Conservation (phyloP, 2,113 vertebrate genomes). For the Chelonoidis abingdonii region DNA sequence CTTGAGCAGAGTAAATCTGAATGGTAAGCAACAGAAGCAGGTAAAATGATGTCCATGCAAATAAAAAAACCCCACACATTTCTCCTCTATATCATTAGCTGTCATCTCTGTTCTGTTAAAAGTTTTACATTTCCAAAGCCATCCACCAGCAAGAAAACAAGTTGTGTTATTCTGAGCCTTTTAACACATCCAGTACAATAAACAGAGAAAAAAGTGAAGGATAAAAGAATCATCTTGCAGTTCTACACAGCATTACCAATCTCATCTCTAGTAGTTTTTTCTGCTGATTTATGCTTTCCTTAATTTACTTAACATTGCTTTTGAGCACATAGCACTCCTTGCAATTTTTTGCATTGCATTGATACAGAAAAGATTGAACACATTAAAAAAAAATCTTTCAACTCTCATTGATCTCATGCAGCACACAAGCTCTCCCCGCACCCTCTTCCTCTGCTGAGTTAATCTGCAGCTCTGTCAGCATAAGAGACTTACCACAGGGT, state of each 20-base stretch:
- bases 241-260: not conserved
- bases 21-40: not conserved
- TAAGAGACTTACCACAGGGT: constrained; percentile 43
- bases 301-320: constrained; percentile 2
- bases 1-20: not conserved
- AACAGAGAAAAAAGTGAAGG: not conserved
- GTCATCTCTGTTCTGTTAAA: not conserved
- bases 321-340: not conserved
- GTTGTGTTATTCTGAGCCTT: constrained; percentile 10
- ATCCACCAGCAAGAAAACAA: not conserved
- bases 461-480: not conserved
- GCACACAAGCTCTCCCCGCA: not conserved
- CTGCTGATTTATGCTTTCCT: constrained; percentile 29
- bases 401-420: not conserved
- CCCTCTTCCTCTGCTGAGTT: not conserved
- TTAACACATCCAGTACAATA: not conserved
- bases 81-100: not conserved
- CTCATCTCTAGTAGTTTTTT: not conserved
- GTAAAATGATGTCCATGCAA: not conserved
- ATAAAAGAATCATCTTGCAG: not conserved
- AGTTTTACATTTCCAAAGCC: constrained; percentile 50
- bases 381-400: not conserved
- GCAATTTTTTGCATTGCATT: not conserved
- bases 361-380: constrained; percentile 2
- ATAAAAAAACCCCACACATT: accelerated